A percentile compares a stretch with the other conserved stretches of the same genome.
Conservation (phyloP, 2,888 invertebrate species). For the Drosophila siamana region DNA sequence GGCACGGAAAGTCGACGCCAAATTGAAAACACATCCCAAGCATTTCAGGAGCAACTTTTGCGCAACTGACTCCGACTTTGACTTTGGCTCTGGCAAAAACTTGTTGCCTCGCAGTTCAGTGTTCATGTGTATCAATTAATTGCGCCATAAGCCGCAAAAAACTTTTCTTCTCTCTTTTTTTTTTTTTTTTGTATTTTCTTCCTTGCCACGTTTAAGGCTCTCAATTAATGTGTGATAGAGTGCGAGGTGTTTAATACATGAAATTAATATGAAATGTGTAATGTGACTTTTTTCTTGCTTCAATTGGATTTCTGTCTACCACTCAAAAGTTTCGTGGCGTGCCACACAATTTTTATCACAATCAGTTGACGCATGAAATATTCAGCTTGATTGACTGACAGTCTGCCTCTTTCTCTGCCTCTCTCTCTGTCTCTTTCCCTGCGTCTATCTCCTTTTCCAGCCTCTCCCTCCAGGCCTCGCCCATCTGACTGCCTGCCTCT, state of each 20-base stretch:
- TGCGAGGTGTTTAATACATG: conserved; percentile 35
- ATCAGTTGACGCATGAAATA: conserved; percentile 50
- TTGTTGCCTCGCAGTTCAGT: conserved; percentile 41
- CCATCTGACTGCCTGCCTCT: conserved; percentile 18
- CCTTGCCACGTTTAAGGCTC: conserved; percentile 38
- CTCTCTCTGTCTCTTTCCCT: neutral
- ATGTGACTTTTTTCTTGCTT: neutral
- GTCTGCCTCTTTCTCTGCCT: conserved; percentile 8
- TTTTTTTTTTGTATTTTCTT: neutral
- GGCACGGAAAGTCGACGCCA: conserved; percentile 32
- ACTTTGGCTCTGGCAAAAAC: conserved; percentile 61
- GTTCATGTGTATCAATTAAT: conserved; percentile 79
- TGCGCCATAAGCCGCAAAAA: conserved; percentile 72
- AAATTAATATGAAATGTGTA: conserved; percentile 41
- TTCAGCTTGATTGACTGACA: conserved; percentile 58
- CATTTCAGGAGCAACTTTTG: conserved; percentile 60
- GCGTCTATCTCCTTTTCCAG: neutral
- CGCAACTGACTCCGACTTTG: conserved; percentile 65
- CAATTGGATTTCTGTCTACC: conserved; percentile 16
- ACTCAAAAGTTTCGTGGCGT: conserved; percentile 28
- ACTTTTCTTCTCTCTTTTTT: conserved; percentile 35
- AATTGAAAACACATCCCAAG: conserved; percentile 69
- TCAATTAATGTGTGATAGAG: conserved; percentile 59
- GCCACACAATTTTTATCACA: conserved; percentile 22
- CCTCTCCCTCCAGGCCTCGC: neutral